Evolutionary conservation across 2,797 vertebrate species (phyloP), one percentile per base, ranked within the genome.

Genomic region (Phyllotis vaccarum): DNA sequence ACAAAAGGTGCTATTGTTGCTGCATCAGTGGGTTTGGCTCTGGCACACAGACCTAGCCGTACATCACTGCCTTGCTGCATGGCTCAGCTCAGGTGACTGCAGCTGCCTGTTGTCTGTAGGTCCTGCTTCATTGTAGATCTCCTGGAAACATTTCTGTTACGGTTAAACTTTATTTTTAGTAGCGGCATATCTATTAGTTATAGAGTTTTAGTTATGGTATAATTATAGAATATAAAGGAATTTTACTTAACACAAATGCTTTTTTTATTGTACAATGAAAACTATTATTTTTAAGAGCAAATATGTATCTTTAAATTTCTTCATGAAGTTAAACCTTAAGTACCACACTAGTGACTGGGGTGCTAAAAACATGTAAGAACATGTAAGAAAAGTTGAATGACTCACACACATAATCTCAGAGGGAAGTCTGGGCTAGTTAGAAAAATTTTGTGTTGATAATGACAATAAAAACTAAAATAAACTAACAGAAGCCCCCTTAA

Each of bases 221-320:
- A 58, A 46, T 40, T 22, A 5, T 58, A 80, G 81, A 70, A 49
- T 58, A 58, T 34, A 92, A 82, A 74, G 40, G 72, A 49, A 40
- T 85, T 34, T 19, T 79, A 92, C 22, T 72, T 76, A 49, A 86
- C 37, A 76, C 21, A 43, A 85, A 43, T 40, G 49, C 31, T 79
- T 79, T 60, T 96, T 86, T 86, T 89, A 93, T 76, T 87, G 70
- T 80, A 58, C 37, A 86, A 58, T 40, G 54, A 86, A 66, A 91
- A 81, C 34, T 72, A 22, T 21, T 58, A 37, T 75, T 92, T 40
- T 89, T 87, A 43, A 90, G 58, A 81, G 37, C 56, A 27, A 62
- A 78, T 46, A 62, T 54, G 1, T 76, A 43, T 64, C 54, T 72
- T 83, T 70, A 1, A 88, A 74, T 76, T 78, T 85, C 76, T 78